Percentiles rank a stretch among this genome's conserved stretches.
Evolutionary conservation across 2,113 vertebrate genomes (phyloP).

Genomic region (Xiphias gladius): DNA sequence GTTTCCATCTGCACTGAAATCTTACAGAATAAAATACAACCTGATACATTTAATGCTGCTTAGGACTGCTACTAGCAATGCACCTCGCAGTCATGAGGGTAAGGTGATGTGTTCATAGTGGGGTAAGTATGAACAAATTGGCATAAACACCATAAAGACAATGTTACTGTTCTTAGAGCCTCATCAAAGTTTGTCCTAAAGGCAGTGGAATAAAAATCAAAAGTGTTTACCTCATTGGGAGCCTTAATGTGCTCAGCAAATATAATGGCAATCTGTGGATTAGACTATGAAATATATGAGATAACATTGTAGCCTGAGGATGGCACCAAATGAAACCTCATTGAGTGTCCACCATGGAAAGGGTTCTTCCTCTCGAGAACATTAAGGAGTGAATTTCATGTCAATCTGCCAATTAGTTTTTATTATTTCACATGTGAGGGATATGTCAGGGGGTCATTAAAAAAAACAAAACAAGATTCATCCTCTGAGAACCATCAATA

Average conservation of each 20-base stretch:
- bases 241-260: neutral
- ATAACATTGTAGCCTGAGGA: neutral
- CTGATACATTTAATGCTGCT: neutral
- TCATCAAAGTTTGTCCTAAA: neutral
- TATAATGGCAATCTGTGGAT: neutral
- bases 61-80: neutral
- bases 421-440: neutral
- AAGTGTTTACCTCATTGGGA: neutral
- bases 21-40: neutral
- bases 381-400: neutral
- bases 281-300: neutral
- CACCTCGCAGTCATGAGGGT: neutral
- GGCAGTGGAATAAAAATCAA: neutral
- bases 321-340: neutral
- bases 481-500: neutral
- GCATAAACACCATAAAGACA: neutral
- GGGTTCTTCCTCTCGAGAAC: neutral
- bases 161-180: neutral
- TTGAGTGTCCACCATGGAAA: neutral
- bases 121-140: neutral
- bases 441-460: neutral
- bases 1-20: constrained; percentile 12
- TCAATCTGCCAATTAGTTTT: neutral
- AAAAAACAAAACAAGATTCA: neutral
- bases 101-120: neutral